phyloP scores from a whole-genome alignment of 2,113 vertebrate species.

The Oenanthe melanoleuca region DNA sequence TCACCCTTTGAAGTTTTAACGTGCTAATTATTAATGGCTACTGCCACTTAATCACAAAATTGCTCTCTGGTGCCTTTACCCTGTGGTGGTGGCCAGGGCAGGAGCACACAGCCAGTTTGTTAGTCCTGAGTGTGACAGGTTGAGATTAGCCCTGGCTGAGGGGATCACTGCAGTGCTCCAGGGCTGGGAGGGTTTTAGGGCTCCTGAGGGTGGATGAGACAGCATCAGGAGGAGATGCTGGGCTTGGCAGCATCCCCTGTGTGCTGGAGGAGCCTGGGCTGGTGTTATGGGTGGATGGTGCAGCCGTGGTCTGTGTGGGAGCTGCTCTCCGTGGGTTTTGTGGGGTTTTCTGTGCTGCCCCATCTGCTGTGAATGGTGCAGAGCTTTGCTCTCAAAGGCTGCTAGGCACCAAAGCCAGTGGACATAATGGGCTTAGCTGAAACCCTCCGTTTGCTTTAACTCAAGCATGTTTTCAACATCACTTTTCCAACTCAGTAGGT shows the following conservation, averaged over 20 bases:
- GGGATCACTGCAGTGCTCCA: not conserved
- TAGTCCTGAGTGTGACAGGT: not conserved
- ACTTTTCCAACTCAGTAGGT: not conserved
- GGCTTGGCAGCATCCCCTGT: not conserved
- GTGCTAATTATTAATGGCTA: slow-evolving; percentile 5
- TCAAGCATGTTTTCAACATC: not conserved
- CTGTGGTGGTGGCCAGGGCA: not conserved
- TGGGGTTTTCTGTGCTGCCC: not conserved
- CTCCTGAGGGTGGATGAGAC: not conserved
- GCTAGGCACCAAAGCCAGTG: not conserved
- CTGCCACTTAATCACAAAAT: not conserved
- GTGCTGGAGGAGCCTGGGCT: not conserved
- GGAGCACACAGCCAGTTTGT: not conserved
- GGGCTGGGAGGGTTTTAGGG: not conserved
- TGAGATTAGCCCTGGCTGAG: not conserved
- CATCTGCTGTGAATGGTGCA: not conserved
- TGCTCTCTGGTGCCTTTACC: not conserved
- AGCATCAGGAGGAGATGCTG: not conserved
- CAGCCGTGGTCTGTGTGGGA: fast-evolving
- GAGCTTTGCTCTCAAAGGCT: not conserved
- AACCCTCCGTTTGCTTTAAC: not conserved
- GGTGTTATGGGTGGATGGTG: not conserved
- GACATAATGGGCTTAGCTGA: not conserved
- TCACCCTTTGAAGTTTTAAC: not conserved
- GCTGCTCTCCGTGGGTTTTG: not conserved